Conservation (phyloP, 2,888 invertebrate species). For the Temnothorax unifasciatus region DNA sequence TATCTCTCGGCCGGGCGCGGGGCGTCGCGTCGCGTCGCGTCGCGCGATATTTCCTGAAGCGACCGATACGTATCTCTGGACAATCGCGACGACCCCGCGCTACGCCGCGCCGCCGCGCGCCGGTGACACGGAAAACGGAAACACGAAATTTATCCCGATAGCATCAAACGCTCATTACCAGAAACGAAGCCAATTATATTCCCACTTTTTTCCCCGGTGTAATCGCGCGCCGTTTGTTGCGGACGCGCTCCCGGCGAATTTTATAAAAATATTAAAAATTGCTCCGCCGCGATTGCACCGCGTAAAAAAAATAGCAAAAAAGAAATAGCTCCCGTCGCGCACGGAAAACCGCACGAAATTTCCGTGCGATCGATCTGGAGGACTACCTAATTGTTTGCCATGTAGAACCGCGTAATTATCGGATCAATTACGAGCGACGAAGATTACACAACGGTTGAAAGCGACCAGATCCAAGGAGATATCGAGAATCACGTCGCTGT, state of each 20-base stretch:
- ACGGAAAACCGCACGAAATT: background rate
- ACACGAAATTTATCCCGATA: conserved; percentile 49
- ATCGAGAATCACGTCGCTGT: conserved; percentile 30
- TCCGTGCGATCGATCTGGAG: background rate
- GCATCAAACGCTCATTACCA: conserved; percentile 51
- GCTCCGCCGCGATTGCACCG: background rate
- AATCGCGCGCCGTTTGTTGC: conserved; percentile 36
- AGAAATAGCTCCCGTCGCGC: background rate
- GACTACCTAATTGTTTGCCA: background rate
- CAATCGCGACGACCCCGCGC: conserved; percentile 2
- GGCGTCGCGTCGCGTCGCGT: conserved; percentile 29
- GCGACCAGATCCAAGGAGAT: conserved; percentile 26
- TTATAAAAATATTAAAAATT: conserved; percentile 36
- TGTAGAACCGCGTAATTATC: conserved; percentile 17
- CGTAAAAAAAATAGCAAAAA: background rate
- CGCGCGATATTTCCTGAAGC: conserved; percentile 48
- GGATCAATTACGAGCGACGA: conserved; percentile 16
- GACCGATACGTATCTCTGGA: conserved; percentile 41
- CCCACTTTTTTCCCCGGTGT: conserved; percentile 6
- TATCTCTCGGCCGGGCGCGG: conserved; percentile 43
- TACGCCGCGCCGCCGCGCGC: background rate
- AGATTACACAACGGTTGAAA: conserved; percentile 30
- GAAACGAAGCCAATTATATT: conserved; percentile 52
- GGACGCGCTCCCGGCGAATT: background rate
- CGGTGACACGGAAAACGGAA: conserved; percentile 29